Evolutionary conservation across 2,888 invertebrate genomes (phyloP), one percentile per base, ranked within the genome.

Genomic region (Tiliacea citrago): DNA sequence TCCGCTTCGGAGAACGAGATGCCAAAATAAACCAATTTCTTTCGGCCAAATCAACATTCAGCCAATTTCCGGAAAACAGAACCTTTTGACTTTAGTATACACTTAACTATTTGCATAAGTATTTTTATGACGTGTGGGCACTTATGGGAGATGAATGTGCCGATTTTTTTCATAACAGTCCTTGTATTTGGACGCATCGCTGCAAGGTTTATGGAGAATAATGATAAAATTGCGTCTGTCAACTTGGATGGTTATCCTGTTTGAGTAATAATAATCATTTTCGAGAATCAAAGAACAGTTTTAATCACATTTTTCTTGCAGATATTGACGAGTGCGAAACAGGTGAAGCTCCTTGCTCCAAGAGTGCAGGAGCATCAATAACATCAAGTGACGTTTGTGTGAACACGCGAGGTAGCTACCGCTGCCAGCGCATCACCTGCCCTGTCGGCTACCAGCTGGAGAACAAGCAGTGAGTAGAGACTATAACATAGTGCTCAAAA

Each of bases 401-500:
- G 71, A 99, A 99, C 94, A 98, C 98, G 0, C 96, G 98, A 60
- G 99, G 99, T 0, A 97, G 98, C 57, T 98, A 97, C 93, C 98
- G 98, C 79, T 99, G 99, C 91, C 98, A 98, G 81, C 96, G 97
- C 4, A 98, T 99, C 83, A 95, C 97, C 29, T 99, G 99, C 91
- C 99, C 99, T 0, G 92, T 97, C 0, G 98, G 99, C 51, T 99
- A 99, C 92, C 95, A 97, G 49, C 97, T 97, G 77, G 99, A 99
- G 69, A 98, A 98, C 86, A 98, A 97, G 91, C 98, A 99, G 99
- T 99, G 94, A 96, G 97, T 96, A 77, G 12, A 57, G 29, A 13
- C 57, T 29, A 2, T 55, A 55, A 16, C 2, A 16, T 24, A 21
- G 10, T 57, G 24, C 16, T 16, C 13, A 55, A 24, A 12, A 24